Evolutionary conservation across 2,888 invertebrate genomes (phyloP).

Genomic region (Volucella inflata): DNA sequence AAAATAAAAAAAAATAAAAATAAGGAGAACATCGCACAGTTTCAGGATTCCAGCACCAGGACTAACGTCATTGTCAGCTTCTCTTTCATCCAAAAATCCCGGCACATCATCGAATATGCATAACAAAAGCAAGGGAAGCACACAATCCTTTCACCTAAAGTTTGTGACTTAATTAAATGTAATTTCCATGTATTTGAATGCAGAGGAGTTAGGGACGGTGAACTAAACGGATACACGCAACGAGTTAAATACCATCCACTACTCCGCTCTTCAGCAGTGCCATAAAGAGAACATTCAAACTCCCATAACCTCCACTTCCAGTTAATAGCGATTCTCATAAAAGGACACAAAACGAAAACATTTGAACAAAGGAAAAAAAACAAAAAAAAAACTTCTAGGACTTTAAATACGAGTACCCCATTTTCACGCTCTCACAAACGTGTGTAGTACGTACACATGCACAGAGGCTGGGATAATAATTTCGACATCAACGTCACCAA

Average conservation of each 20-base stretch:
- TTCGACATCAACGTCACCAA: slow-evolving; percentile 71
- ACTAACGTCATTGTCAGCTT: slow-evolving; percentile 10
- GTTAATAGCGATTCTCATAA: slow-evolving; percentile 24
- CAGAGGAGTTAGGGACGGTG: slow-evolving; percentile 11
- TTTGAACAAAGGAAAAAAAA: slow-evolving; percentile 20
- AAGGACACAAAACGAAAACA: slow-evolving; percentile 33
- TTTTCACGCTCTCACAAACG: slow-evolving; percentile 28
- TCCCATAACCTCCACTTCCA: background rate
- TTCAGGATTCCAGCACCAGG: too few species aligned
- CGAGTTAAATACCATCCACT: slow-evolving; percentile 64
- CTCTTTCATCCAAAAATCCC: slow-evolving; percentile 70
- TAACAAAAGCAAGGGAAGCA: slow-evolving; percentile 58
- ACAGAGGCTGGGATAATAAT: slow-evolving; percentile 62
- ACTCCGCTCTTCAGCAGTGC: background rate
- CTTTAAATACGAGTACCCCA: slow-evolving; percentile 31
- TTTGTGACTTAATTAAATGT: slow-evolving; percentile 76
- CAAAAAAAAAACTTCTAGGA: slow-evolving; percentile 22
- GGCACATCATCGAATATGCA: slow-evolving; percentile 73
- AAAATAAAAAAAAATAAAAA: slow-evolving; percentile 58
- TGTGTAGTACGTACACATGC: slow-evolving; percentile 2
- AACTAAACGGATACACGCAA: slow-evolving; percentile 35
- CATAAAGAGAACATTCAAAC: slow-evolving; percentile 36
- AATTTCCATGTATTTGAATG: slow-evolving; percentile 70
- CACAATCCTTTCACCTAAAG: slow-evolving; percentile 54
- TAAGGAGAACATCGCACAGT: too few species aligned